Percentiles rank a stretch among this genome's conserved stretches.
phyloP scores from a whole-genome alignment of 2,797 vertebrate genomes.

The Selene dorsalis region DNA sequence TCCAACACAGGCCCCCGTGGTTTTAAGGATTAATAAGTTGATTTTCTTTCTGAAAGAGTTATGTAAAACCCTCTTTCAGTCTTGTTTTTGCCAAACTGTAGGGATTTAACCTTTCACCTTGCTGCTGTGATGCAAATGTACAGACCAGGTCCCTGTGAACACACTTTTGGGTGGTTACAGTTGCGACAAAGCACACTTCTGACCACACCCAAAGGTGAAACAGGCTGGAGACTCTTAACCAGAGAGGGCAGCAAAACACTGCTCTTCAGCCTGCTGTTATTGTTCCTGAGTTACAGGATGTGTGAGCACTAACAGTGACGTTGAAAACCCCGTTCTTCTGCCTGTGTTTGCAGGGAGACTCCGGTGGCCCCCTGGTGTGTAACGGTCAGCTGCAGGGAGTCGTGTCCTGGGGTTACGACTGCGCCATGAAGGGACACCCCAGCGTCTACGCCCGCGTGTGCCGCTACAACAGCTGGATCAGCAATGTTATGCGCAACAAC shows the following conservation, averaged over 20 bases:
- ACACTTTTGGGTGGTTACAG: background rate
- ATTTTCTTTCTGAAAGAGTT: background rate
- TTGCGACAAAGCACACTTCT: background rate
- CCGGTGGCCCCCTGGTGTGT: conserved; percentile 85
- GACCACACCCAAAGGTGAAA: conserved; percentile 15
- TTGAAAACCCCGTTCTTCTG: background rate
- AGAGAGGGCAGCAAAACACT: conserved; percentile 3
- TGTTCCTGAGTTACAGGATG: background rate
- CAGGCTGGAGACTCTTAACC: too few relatives aligned
- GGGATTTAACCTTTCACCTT: background rate
- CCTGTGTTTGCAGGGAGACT: conserved; percentile 80
- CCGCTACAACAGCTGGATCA: conserved; percentile 79
- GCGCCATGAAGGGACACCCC: conserved; percentile 74
- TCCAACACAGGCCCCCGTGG: background rate
- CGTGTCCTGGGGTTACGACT: conserved; percentile 79
- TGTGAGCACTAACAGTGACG: background rate
- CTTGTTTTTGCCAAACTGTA: background rate
- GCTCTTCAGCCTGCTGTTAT: background rate
- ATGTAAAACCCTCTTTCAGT: background rate
- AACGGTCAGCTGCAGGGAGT: conserved; percentile 81
- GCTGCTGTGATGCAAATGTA: background rate
- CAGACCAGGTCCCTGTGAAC: background rate
- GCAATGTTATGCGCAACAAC: conserved; percentile 64
- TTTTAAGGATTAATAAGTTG: background rate
- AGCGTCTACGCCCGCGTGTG: conserved; percentile 78